Conservation (phyloP, 2,888 invertebrate genomes). For the Tuberolachnus salignus region DNA sequence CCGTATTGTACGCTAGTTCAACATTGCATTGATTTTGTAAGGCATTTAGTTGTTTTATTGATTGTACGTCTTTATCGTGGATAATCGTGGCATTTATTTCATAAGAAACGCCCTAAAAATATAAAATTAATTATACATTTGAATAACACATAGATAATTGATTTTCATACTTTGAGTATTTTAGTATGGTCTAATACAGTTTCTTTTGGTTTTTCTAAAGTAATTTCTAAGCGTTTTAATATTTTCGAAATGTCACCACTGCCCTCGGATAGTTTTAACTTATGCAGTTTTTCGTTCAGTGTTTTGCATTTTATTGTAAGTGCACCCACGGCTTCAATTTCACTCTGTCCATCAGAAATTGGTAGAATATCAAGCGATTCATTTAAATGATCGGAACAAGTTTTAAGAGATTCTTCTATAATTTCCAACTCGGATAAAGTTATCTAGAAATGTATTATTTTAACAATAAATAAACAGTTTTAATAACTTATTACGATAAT, state of each 20-base stretch:
- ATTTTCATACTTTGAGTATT: conserved; percentile 33
- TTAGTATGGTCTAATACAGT: conserved; percentile 17
- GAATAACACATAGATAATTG: neutral
- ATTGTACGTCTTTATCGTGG: neutral
- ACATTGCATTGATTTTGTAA: conserved; percentile 8
- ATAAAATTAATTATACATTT: neutral
- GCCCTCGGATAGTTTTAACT: neutral
- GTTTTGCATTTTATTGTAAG: neutral
- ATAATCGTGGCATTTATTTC: neutral
- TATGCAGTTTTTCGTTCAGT: conserved; percentile 6
- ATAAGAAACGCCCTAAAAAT: conserved; percentile 9
- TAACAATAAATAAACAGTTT: neutral
- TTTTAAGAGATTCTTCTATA: conserved; percentile 1
- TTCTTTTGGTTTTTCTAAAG: conserved; percentile 41
- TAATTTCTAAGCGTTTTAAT: neutral
- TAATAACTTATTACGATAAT: neutral
- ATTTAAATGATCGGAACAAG: neutral
- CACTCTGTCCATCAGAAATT: conserved; percentile 27
- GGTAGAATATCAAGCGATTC: conserved; percentile 33
- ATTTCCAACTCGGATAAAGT: conserved; percentile 18
- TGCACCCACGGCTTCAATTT: neutral
- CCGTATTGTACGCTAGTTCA: neutral
- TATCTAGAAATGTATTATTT: conserved; percentile 8
- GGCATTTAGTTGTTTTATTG: neutral
- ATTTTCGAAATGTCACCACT: conserved; percentile 10